Evolutionary conservation across 2,797 vertebrate species (phyloP), one percentile per base, ranked within the genome.

Genomic region (Scolopax rusticola): DNA sequence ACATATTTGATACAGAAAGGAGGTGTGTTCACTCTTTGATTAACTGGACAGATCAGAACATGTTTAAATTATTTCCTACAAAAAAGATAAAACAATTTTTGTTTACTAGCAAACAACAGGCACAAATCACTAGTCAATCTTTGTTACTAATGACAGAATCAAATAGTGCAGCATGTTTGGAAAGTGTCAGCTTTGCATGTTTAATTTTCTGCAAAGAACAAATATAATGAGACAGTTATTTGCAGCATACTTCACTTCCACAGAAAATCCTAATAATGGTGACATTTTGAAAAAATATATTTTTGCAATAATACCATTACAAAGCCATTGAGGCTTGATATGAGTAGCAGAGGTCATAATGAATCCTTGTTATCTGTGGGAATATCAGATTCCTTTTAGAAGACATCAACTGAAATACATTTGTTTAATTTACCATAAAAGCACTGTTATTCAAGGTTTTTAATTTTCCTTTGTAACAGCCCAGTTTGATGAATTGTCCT

Each of bases 351-450:
- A 93, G 90, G 60, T 91, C 78, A 54, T 90, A 73, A 91, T 79
- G 50, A 87, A 63, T 77, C 30, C n/a, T 82, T 74, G 45, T 82
- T 85, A 74, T 86, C 51, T 70, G 27, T 87, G 32, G 68, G 33
- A 87, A 85, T 80, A 87, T 32, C 64, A 67, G 70, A 54, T 93
- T 93, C 92, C 25, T 88, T 92, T 74, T 65, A 78, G 60, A 45
- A 57, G 47, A 92, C 25, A 40, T 70, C 80, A 91, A 78, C 51
- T 90, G 79, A 79, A 94, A 91, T 84, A 38, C n/a, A 76, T 91
- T 92, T 95, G 84, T 90, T 97, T 95, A 95, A 95, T 97, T 84
- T 96, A 83, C 65, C 84, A 74, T 95, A 85, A 93, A 95, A 81
- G 12, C 57, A 54, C 32, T 54, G 47, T 91, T 93, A 81, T n/a